Base-by-base conservation (phyloP, 2,797 vertebrate species). In the Pitangus sulphuratus region DNA sequence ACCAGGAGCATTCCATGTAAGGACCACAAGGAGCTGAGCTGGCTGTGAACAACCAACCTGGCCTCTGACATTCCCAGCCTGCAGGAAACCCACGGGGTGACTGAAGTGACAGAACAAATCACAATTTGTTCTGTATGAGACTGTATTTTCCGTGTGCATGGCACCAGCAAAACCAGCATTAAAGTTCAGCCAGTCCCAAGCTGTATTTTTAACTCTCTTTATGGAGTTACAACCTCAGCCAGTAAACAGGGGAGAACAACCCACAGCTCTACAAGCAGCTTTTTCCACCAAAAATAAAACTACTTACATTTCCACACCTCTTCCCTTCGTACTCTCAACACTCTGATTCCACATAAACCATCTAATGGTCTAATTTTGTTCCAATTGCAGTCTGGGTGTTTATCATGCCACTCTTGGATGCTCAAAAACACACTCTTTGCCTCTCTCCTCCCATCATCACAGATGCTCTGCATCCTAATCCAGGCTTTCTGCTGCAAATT, bases 131-230 rank as follows among this genome's bases (percentile, higher is more conserved):
- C 45, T 28, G 0, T 3, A 4, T 4, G 40, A 44, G 71, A 40
- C 16, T 19, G 3, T 16, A 0, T 80, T 95, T 80, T 83, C 93
- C 68, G 89, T 6, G 83, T 76, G 62, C 62, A 9, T 0, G 12
- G 53, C 87, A 69, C 47, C 72, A 61, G 87, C 68, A 75, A 82
- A 89, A 42, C 6, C 37, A 85, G 50, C 35, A 35, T 16, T 56
- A 40, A 60, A 79, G 57, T 62, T 30, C 60, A 71, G 48, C 62
- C n/a, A 37, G n/a, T 50, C 71, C 54, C 68, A 72, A 40, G 47
- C 6, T 11, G 9, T 30, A 31, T 74, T 71, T 93, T 56, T 45
- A 5, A 40, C 8, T 91, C 42, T 15, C 4, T 40, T 62, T 28
- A 47, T 15, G 17, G 42, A 69, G 48, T 51, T 65, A 21, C 31